Base-by-base conservation (phyloP, 2,797 vertebrate species). In the Saxicola maurus region DNA sequence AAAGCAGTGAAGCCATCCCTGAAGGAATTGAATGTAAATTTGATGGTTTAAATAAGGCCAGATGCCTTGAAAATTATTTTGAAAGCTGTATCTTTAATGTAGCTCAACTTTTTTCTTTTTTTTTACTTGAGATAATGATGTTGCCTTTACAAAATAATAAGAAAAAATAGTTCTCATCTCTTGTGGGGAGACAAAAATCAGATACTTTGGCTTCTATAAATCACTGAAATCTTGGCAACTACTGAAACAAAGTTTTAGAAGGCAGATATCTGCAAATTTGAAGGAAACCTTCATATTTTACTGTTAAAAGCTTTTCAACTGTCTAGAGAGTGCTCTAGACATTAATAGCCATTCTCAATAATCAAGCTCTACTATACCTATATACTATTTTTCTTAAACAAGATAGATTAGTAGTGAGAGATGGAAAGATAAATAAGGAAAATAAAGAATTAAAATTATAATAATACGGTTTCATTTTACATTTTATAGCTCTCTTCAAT, bases 31-130 rank as follows among this genome's bases (percentile, higher is more conserved):
- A 95, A 95, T 96, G 87, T 94, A 95, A 95, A 96, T 95, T 84
- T 93, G 95, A 95, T 95, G 90, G 90, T 93, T 97, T 97, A 97
- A 97, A 95, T 95, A 94, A 95, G 96, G 96, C 97, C 96, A 97
- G 96, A 96, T 97, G 96, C 95, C 68, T 93, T 92, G 71, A 91
- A 90, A 92, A 89, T 91, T 77, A 76, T 84, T 92, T 87, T 65
- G 69, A 96, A 96, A 90, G 62, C 92, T 91, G 18, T 85, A 79
- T 95, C 94, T 96, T 94, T 95, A 80, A 95, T 94, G 90, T 84
- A 75, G 74, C 48, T 93, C 80, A 61, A 90, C 52, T 48, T 80
- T 42, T 38, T 56, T 55, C 5, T 33, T 64, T 43, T 51, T 28
- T 13, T 69, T 49, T 49, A n/a, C 90, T 82, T 73, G 71, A 80